These are phyloP conservation scores for Aspiorhynchus laticeps DNA, from an alignment of 2,113 vertebrate species.

Conservation along the genomic window DNA sequence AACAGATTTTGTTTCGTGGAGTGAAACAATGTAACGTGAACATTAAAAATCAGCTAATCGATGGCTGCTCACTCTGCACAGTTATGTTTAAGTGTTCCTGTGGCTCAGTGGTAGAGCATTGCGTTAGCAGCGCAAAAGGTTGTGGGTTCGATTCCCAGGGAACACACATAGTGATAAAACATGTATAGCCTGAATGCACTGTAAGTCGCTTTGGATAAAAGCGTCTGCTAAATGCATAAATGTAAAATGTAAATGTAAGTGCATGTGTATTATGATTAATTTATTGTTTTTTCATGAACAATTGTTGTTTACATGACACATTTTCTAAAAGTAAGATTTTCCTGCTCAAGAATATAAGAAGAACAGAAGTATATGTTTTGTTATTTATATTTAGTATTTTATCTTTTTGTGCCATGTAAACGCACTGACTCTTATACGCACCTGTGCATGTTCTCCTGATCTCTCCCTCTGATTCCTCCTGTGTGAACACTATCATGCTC, in stretches of 20 bases:
- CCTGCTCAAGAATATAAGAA: slow-evolving; percentile 21
- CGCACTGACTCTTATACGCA: slow-evolving; percentile 63
- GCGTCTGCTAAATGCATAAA: too few relatives aligned
- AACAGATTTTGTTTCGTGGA: slow-evolving; percentile 7
- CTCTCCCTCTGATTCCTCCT: slow-evolving; percentile 47
- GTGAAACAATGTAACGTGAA: slow-evolving; percentile 10
- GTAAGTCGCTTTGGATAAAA: too few relatives aligned
- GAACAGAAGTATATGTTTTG: slow-evolving; percentile 4
- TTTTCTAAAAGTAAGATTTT: slow-evolving; percentile 41
- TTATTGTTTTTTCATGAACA: slow-evolving; percentile 40
- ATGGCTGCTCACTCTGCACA: slow-evolving; percentile 19
- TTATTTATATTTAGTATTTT: slow-evolving; percentile 15
- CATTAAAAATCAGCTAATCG: not conserved
- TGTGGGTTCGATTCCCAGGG: too few relatives aligned
- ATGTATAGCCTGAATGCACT: too few relatives aligned
- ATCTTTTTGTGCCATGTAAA: slow-evolving; percentile 65
- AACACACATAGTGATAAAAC: too few relatives aligned
- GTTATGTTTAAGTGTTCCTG: slow-evolving; percentile 23
- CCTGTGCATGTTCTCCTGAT: slow-evolving; percentile 56
- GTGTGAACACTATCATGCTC: slow-evolving; percentile 43
- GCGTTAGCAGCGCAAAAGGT: too few relatives aligned
- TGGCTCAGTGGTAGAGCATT: too few relatives aligned
- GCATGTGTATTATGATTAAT: slow-evolving; percentile 53
- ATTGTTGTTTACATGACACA: slow-evolving; percentile 58
- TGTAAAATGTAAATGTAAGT: too few relatives aligned